Conservation (phyloP, 2,888 invertebrate genomes). For the Carcina quercana region DNA sequence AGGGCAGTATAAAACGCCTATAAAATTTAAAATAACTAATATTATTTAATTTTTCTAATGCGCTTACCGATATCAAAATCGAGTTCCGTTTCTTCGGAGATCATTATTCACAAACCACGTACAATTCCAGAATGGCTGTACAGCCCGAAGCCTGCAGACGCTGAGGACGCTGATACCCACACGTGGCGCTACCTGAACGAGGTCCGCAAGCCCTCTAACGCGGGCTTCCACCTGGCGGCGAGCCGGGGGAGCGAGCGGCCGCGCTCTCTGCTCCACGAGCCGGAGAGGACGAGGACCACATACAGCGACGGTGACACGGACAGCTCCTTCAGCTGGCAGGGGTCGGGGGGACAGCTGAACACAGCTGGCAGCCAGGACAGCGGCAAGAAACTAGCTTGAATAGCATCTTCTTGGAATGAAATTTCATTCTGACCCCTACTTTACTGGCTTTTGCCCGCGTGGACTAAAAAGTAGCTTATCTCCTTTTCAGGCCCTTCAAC, state of each 20-base stretch:
- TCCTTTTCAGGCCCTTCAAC: no score
- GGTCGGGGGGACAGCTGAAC: slow-evolving; percentile 39
- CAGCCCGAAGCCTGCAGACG: slow-evolving; percentile 43
- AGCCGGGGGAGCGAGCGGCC: slow-evolving; percentile 44
- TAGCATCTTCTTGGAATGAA: no score
- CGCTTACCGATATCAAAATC: no score
- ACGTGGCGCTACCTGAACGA: slow-evolving; percentile 65
- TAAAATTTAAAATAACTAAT: no score
- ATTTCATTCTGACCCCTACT: no score
- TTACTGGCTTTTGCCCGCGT: no score
- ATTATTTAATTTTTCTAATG: no score
- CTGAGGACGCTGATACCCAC: slow-evolving; percentile 61
- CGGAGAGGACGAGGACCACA: slow-evolving; percentile 26
- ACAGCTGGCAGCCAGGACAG: slow-evolving; percentile 15
- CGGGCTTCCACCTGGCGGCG: slow-evolving; percentile 54
- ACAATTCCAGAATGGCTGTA: slow-evolving; percentile 58
- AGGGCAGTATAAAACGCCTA: no score
- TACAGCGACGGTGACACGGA: slow-evolving; percentile 58
- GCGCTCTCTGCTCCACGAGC: slow-evolving; percentile 24
- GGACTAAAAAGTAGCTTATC: no score
- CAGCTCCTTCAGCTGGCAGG: slow-evolving; percentile 64
- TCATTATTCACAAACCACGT: no score
- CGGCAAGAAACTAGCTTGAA: slow-evolving; percentile 23
- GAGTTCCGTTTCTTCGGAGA: no score
- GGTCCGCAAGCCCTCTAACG: slow-evolving; percentile 61